phyloP scores from a whole-genome alignment of 1,140 invertebrate genomes.

The Zaprionus gabonicus region DNA sequence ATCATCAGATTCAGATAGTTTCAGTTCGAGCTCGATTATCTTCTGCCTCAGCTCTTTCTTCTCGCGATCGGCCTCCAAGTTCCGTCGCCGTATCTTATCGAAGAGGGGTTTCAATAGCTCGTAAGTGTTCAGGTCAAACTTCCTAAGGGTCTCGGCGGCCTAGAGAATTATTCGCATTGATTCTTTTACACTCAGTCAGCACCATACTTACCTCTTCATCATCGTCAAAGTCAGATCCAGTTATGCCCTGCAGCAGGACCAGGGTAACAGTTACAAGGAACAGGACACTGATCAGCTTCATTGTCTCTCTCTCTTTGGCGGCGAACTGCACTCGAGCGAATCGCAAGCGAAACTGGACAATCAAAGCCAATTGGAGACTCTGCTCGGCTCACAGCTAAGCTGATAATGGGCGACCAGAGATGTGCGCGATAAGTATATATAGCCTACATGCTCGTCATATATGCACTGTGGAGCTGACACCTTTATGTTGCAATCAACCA shows the following conservation, averaged over 20 bases:
- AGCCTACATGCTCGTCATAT: neutral
- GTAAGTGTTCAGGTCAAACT: neutral
- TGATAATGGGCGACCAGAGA: neutral
- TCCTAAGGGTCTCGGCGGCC: neutral
- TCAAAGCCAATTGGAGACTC: conserved; percentile 1
- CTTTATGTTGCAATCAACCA: neutral
- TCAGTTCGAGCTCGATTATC: neutral
- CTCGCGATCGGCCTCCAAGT: neutral
- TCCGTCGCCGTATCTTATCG: conserved; percentile 2
- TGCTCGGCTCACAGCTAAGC: neutral
- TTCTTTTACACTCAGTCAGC: neutral
- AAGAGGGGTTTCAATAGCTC: neutral
- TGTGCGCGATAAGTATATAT: neutral
- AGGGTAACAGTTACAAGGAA: neutral
- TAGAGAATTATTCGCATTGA: neutral
- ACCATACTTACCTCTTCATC: neutral
- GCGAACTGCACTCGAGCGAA: neutral
- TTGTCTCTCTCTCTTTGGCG: neutral
- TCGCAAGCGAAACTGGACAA: neutral
- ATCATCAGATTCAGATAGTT: neutral
- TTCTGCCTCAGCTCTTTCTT: conserved; percentile 1
- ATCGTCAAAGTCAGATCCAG: neutral
- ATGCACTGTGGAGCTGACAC: neutral
- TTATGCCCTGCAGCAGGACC: neutral
- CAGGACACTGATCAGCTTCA: neutral